These are phyloP conservation scores for Ochlodes sylvanus DNA, from an alignment of 2,888 invertebrate genomes.

Conservation along the genomic window DNA sequence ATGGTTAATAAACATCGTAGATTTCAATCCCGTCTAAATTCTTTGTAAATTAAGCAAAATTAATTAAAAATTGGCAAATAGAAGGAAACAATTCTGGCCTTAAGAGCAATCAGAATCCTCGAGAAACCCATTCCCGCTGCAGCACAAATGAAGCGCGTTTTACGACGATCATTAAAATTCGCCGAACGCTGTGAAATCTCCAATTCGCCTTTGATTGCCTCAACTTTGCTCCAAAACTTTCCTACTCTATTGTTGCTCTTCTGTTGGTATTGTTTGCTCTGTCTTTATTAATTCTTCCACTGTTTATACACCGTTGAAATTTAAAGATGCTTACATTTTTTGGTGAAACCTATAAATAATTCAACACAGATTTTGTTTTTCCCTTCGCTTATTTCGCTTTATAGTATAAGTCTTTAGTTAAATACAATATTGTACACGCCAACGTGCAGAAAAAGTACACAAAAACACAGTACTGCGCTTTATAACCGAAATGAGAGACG, in stretches of 20 bases:
- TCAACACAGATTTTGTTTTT: too few species aligned
- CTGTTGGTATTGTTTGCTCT: slow-evolving; percentile 5
- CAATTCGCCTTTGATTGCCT: slow-evolving; percentile 46
- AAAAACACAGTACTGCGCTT: too few species aligned
- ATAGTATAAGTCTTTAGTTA: too few species aligned
- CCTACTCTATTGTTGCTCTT: slow-evolving; percentile 37
- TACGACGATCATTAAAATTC: slow-evolving; percentile 48
- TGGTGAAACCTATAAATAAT: too few species aligned
- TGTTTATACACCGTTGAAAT: background rate
- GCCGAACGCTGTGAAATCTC: slow-evolving; percentile 46
- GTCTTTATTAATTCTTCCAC: slow-evolving; percentile 1
- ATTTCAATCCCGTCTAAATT: too few species aligned
- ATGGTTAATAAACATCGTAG: too few species aligned
- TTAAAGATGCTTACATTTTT: too few species aligned
- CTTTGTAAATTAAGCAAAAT: background rate
- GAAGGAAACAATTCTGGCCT: background rate
- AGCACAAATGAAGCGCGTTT: slow-evolving; percentile 43
- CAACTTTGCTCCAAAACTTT: slow-evolving; percentile 42
- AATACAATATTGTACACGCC: too few species aligned
- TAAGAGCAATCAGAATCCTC: slow-evolving; percentile 17
- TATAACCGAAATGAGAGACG: too few species aligned
- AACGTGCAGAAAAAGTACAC: too few species aligned
- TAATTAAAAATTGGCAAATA: slow-evolving; percentile 1
- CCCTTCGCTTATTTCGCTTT: too few species aligned
- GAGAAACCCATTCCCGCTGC: slow-evolving; percentile 10